Conservation (phyloP, 2,797 vertebrate species). For the Rhabdophis nuchalis region DNA sequence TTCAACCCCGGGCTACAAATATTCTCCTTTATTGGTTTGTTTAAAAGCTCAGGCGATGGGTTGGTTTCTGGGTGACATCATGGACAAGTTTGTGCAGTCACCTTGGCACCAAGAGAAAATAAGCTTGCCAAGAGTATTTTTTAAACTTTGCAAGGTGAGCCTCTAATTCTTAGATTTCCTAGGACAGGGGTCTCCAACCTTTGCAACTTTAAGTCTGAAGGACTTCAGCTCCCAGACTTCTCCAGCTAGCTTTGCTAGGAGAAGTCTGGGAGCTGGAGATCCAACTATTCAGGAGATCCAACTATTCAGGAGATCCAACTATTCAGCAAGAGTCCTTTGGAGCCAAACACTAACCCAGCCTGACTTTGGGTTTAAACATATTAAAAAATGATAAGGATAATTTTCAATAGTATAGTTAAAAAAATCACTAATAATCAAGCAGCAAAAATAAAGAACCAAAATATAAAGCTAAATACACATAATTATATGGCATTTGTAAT, state of each 20-base stretch:
- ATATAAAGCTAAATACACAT: not conserved
- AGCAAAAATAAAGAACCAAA: not conserved
- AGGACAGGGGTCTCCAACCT: no score
- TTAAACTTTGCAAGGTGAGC: not conserved
- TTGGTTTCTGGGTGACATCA: not conserved
- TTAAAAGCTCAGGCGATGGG: not conserved
- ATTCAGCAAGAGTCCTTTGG: not conserved
- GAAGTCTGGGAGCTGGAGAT: no score
- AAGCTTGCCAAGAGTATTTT: not conserved
- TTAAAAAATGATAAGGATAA: not conserved
- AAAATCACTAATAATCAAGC: not conserved
- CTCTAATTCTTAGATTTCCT: not conserved
- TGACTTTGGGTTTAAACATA: not conserved
- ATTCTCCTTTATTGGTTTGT: not conserved
- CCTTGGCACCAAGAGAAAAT: not conserved
- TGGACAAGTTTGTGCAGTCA: not conserved
- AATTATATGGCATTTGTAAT: not conserved
- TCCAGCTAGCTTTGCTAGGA: no score
- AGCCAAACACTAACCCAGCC: not conserved
- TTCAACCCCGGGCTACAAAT: not conserved
- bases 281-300: no score
- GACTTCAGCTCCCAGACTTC: no score
- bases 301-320: not conserved
- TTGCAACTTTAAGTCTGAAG: no score
- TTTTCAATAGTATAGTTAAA: not conserved